Evolutionary conservation across 2,888 invertebrate genomes (phyloP).

Genomic region (Trisateles emortualis): DNA sequence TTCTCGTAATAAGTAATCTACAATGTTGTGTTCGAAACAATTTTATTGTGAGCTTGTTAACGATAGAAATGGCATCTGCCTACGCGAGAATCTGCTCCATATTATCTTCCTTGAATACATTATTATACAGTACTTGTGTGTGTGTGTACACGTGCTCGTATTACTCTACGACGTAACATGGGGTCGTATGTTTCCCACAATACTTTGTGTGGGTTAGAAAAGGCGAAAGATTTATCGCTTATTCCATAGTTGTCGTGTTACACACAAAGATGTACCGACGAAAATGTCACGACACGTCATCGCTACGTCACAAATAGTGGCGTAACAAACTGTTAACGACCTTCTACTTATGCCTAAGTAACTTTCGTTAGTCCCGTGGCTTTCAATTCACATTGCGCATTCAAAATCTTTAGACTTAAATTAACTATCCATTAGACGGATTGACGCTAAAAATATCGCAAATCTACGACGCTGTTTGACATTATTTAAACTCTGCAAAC

Average conservation of each 20-base stretch:
- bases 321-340: slow-evolving; percentile 41
- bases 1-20: slow-evolving; percentile 45
- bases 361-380: slow-evolving; percentile 29
- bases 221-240: slow-evolving; percentile 2
- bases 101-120: slow-evolving; percentile 11
- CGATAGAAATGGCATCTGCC: slow-evolving; percentile 18
- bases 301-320: slow-evolving; percentile 34
- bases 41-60: slow-evolving; percentile 27
- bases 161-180: neutral
- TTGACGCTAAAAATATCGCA: slow-evolving; percentile 13
- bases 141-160: neutral
- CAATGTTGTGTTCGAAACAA: slow-evolving; percentile 29
- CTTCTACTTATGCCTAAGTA: slow-evolving; percentile 30
- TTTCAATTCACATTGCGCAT: slow-evolving; percentile 24
- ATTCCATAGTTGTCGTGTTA: slow-evolving; percentile 2
- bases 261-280: slow-evolving; percentile 20
- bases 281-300: slow-evolving; percentile 34
- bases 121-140: slow-evolving; percentile 11
- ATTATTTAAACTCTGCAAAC: slow-evolving; percentile 20
- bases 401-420: slow-evolving; percentile 23
- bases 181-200: neutral
- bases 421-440: slow-evolving; percentile 23
- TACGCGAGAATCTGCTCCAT: slow-evolving; percentile 13
- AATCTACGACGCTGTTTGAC: slow-evolving; percentile 12
- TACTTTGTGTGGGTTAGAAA: neutral